These are phyloP conservation scores for Phalacrocorax pelagicus DNA, from an alignment of 2,113 vertebrate species.

Conservation along the genomic window DNA sequence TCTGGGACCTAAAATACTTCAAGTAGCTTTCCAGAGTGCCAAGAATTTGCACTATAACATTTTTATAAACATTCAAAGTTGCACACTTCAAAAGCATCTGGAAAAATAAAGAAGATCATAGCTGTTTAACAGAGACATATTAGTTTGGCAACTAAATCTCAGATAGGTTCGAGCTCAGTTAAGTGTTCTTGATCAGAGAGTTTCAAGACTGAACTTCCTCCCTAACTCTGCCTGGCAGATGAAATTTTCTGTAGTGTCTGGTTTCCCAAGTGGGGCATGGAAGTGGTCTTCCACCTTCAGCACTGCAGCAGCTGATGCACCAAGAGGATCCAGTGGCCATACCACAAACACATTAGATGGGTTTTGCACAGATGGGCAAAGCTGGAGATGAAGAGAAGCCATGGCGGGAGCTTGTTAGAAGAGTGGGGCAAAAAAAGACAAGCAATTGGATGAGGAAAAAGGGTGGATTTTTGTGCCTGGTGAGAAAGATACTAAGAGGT, in stretches of 20 bases:
- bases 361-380: not conserved
- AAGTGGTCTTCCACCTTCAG: not conserved
- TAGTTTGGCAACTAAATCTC: not conserved
- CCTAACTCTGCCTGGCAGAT: not conserved
- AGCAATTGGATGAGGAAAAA: not conserved
- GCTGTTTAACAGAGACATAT: not conserved
- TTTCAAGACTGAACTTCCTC: not conserved
- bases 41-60: not conserved
- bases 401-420: not conserved
- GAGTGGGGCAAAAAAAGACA: not conserved
- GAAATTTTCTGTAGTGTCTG: not conserved
- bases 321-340: not conserved
- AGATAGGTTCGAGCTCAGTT: not conserved
- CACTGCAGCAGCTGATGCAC: not conserved
- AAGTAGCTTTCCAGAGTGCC: not conserved
- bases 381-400: not conserved
- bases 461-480: not conserved
- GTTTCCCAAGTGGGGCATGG: not conserved
- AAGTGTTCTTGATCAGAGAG: not conserved
- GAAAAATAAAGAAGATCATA: not conserved
- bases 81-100: not conserved
- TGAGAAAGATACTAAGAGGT: not conserved
- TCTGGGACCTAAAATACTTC: not conserved
- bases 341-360: not conserved
- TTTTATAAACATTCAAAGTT: not conserved